Evolutionary conservation across 2,113 vertebrate genomes (phyloP).

Genomic region (Rutilus rutilus): DNA sequence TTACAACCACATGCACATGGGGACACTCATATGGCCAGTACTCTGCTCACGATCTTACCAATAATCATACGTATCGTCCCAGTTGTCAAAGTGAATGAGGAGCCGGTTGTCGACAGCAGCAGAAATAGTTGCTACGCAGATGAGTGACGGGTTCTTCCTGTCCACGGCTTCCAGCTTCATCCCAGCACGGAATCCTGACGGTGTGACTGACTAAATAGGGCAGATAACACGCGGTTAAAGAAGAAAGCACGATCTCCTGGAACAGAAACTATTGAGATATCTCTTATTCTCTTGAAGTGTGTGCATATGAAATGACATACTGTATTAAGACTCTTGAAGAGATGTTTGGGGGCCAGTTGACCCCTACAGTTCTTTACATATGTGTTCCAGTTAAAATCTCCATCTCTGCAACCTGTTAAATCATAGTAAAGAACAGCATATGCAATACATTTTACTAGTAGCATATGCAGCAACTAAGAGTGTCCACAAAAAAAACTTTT

Average conservation of each 20-base stretch:
- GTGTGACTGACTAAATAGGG: slow-evolving; percentile 80
- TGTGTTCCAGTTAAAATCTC: slow-evolving; percentile 89
- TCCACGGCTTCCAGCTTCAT: slow-evolving; percentile 93
- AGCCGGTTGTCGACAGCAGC: slow-evolving; percentile 87
- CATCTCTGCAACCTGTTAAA: slow-evolving; percentile 83
- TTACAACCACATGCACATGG: not conserved
- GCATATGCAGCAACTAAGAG: not conserved
- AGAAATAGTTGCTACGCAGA: slow-evolving; percentile 84
- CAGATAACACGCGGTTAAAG: not conserved
- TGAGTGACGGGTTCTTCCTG: slow-evolving; percentile 84
- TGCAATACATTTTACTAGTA: not conserved
- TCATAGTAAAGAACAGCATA: not conserved
- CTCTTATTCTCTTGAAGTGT: not conserved
- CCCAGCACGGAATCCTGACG: slow-evolving; percentile 86
- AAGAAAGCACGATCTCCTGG: not conserved
- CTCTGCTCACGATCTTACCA: slow-evolving; percentile 74
- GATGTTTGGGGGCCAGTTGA: slow-evolving; percentile 87
- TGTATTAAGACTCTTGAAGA: slow-evolving; percentile 86
- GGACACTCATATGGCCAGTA: not conserved
- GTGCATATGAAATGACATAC: slow-evolving; percentile 69
- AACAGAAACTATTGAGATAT: not conserved
- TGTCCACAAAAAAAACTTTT: not conserved
- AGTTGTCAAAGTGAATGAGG: slow-evolving; percentile 90
- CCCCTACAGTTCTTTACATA: slow-evolving; percentile 90
- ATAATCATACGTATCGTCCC: slow-evolving; percentile 89